Conservation (phyloP, 2,797 vertebrate genomes). For the Hyperoplus immaculatus region DNA sequence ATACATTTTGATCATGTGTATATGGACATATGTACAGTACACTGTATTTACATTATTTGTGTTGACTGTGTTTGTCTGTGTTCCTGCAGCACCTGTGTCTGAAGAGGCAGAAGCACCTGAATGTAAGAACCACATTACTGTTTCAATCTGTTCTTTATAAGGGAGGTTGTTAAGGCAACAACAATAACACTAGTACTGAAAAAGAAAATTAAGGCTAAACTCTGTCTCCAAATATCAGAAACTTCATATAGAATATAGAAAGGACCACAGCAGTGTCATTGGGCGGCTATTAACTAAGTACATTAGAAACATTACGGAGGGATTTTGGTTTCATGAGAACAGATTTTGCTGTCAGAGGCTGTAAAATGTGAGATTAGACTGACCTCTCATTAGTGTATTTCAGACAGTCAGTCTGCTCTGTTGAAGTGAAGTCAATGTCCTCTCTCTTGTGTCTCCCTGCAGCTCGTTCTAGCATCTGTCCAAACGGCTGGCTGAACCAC, state of each 20-base stretch:
- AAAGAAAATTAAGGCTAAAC: neutral
- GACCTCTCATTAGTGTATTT: neutral
- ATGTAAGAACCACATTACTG: conserved; percentile 1
- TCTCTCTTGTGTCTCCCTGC: neutral
- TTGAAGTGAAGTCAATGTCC: neutral
- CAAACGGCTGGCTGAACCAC: conserved; percentile 8
- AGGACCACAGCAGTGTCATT: neutral
- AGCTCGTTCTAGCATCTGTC: conserved; percentile 32
- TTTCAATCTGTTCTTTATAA: neutral
- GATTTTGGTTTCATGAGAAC: neutral
- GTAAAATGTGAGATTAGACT: neutral
- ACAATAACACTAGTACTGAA: neutral
- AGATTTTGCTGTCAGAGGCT: neutral
- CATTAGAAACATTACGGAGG: neutral
- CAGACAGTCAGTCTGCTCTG: neutral
- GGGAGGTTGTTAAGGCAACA: neutral
- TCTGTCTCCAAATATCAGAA: neutral
- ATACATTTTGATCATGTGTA: neutral
- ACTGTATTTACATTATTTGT: neutral
- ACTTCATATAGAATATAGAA: neutral
- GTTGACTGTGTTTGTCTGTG: neutral
- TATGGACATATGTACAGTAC: no score
- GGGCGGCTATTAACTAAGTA: neutral
- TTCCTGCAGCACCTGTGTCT: neutral
- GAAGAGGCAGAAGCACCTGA: conserved; percentile 19